phyloP scores from a whole-genome alignment of 2,888 invertebrate genomes.

The Stenodema calcarata region DNA sequence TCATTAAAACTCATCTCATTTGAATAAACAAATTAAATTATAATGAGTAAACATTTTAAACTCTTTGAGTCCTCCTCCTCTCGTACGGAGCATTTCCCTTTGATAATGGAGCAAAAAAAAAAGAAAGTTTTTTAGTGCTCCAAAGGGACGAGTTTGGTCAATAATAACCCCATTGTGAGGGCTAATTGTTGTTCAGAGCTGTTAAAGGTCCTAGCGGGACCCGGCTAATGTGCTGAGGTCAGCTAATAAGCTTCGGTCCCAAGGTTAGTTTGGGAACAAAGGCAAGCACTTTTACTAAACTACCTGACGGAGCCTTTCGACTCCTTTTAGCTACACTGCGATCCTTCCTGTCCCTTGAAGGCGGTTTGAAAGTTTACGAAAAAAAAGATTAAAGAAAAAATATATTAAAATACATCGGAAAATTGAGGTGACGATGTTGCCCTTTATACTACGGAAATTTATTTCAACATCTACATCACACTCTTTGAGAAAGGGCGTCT shows the following conservation, averaged over 20 bases:
- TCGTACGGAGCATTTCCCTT: too few species aligned
- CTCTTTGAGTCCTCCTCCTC: too few species aligned
- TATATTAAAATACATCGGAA: neutral
- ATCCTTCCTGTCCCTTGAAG: neutral
- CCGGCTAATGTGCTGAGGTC: slow-evolving; percentile 43
- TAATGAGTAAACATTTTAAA: too few species aligned
- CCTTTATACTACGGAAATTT: neutral
- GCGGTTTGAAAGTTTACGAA: neutral
- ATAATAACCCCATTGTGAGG: slow-evolving; percentile 35
- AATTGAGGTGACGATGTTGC: neutral
- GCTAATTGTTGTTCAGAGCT: slow-evolving; percentile 28
- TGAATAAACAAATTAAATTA: too few species aligned
- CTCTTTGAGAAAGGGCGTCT: too few species aligned
- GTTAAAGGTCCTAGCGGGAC: slow-evolving; percentile 11
- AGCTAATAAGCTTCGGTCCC: slow-evolving; percentile 45
- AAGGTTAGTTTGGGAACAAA: slow-evolving; percentile 44
- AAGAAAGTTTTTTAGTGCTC: neutral
- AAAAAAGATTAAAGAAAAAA: neutral
- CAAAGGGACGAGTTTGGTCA: neutral
- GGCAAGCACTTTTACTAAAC: slow-evolving; percentile 45
- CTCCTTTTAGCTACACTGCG: slow-evolving; percentile 8
- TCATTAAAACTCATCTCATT: too few species aligned
- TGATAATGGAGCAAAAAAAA: neutral
- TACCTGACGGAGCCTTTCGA: slow-evolving; percentile 34
- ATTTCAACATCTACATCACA: neutral